These are phyloP conservation scores for Amniataba percoides DNA, from an alignment of 2,797 vertebrate genomes.

Conservation along the genomic window DNA sequence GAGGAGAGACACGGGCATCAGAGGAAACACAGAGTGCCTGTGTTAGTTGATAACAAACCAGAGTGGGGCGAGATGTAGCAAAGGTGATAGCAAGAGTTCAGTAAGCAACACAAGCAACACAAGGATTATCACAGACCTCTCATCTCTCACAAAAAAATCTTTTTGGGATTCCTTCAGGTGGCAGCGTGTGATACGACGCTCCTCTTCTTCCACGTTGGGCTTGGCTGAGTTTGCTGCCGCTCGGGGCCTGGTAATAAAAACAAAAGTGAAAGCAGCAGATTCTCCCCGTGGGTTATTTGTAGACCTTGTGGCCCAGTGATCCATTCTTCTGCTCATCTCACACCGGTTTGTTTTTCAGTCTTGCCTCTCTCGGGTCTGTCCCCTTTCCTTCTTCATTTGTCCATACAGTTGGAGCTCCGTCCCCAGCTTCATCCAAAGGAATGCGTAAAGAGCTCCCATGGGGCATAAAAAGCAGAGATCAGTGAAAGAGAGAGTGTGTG, in stretches of 20 bases:
- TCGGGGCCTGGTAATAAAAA: conserved; percentile 32
- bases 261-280: conserved; percentile 30
- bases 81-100: conserved; percentile 39
- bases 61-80: conserved; percentile 29
- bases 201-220: background rate
- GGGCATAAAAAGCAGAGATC: conserved; percentile 24
- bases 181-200: conserved; percentile 5
- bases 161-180: conserved; percentile 42
- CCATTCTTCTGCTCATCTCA: conserved; percentile 24
- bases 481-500: background rate
- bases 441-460: conserved; percentile 10
- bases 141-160: background rate
- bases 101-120: background rate
- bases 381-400: conserved; percentile 13
- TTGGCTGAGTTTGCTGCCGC: conserved; percentile 15
- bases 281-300: conserved; percentile 53
- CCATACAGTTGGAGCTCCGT: conserved; percentile 22
- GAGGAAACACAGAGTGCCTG: conserved; percentile 41
- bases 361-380: conserved; percentile 33
- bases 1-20: conserved; percentile 45
- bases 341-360: conserved; percentile 40
- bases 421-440: conserved; percentile 20
- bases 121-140: conserved; percentile 40
- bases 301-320: conserved; percentile 42
- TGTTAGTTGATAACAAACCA: conserved; percentile 50